Evolutionary conservation across 2,888 invertebrate species (phyloP).

Genomic region (Pteria penguin): DNA sequence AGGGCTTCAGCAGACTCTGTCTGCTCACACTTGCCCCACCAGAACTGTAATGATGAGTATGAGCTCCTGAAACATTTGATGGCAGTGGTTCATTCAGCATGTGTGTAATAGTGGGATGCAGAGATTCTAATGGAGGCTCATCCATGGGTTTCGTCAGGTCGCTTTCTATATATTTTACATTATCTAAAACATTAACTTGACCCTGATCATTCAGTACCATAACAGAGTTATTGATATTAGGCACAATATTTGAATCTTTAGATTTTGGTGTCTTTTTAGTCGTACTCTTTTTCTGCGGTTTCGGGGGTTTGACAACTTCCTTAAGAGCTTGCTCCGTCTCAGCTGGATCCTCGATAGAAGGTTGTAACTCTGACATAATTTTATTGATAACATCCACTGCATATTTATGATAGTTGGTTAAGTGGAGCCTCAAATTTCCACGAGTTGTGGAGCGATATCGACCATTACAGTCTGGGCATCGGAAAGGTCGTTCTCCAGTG

Average conservation of each 20-base stretch:
- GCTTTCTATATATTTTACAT: background rate
- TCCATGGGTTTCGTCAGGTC: background rate
- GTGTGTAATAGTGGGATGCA: background rate
- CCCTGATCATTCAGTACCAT: conserved; percentile 26
- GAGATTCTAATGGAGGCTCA: background rate
- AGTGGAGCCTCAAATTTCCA: conserved; percentile 71
- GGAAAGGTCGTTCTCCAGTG: conserved; percentile 70
- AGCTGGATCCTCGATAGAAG: background rate
- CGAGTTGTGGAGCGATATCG: conserved; percentile 68
- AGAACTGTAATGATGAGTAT: background rate
- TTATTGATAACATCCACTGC: conserved; percentile 50
- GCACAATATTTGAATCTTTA: background rate
- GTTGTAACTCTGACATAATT: conserved; percentile 49
- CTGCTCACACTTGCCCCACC: background rate
- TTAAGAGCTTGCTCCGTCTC: conserved; percentile 3
- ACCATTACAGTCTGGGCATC: conserved; percentile 62
- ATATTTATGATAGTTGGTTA: conserved; percentile 62
- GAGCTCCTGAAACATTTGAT: background rate
- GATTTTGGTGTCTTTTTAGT: background rate
- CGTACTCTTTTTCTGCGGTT: background rate
- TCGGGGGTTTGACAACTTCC: background rate
- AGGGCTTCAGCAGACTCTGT: background rate
- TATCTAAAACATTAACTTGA: conserved; percentile 12
- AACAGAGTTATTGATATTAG: background rate
- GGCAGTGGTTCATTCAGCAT: background rate